Base-by-base conservation (phyloP, 1,140 invertebrate species). In the Diploscapter pachys region DNA sequence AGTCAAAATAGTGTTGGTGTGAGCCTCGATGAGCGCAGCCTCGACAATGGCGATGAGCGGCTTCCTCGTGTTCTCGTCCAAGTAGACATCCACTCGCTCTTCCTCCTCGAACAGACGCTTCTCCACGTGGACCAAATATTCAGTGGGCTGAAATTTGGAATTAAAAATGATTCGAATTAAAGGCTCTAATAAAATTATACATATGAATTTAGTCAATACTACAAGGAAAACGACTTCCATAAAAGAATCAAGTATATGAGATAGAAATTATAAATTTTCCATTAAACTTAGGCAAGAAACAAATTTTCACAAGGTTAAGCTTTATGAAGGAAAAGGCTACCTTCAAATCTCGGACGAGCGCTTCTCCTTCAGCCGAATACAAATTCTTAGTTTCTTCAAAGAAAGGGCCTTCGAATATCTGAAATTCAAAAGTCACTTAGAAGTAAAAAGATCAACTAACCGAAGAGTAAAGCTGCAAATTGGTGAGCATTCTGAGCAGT, bases 101-200 rank as follows among this genome's bases (percentile, higher is more conserved):
- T 93, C 93, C 88, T 99, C 96, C 87, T 99, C 96, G 13, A 90
- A 89, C n/a, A 99, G 87, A 73, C 96, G 89, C 86, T 93, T 96
- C 84, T 97, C 93, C 48, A 98, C 95, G 86, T 98, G 95, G 57
- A 91, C 89, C 64, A 99, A 88, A 88, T 98, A 99, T 83, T 93
- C 91, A 57, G 96, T 93, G 74, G 98, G 93, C 87, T 88, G 71
- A 70, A 81, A 71, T 5, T 31, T 13, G 8, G 48, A 63, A 31
- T 31, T 31, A 31, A 31, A 31, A 31, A 31, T 31, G 31, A 31
- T 31, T 31, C 48, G 53, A 63, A 50, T 55, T 9, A 9, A 63
- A 59, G 65, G 76, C 4, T 55, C 50, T n/a, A 11, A n/a, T 5
- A 5, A 8, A 9, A 8, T 49, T 55, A 31, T 0, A 66, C n/a